These are phyloP conservation scores for Atta cephalotes DNA, from an alignment of 1,140 invertebrate species.

Conservation along the genomic window DNA sequence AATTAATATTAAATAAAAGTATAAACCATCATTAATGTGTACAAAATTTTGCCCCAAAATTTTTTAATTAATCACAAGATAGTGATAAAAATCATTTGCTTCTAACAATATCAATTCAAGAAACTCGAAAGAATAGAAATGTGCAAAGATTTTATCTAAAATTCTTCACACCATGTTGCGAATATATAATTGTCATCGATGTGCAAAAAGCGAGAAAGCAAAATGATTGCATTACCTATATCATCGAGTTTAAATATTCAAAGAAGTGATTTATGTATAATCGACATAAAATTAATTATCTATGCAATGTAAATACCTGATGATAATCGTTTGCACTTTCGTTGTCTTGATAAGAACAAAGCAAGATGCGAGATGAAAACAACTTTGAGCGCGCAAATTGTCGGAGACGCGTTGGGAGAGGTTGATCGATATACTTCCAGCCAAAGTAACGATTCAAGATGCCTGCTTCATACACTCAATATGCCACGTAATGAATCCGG, in stretches of 20 bases:
- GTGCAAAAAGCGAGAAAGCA: not conserved
- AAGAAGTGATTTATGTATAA: not conserved
- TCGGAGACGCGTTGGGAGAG: not conserved
- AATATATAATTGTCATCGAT: not conserved
- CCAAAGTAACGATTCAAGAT: not conserved
- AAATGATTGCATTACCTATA: not conserved
- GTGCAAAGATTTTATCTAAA: not conserved
- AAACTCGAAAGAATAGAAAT: not conserved
- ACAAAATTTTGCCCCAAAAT: too few relatives aligned
- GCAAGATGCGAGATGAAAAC: not conserved
- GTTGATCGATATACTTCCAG: not conserved
- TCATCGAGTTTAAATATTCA: not conserved
- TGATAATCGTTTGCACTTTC: not conserved
- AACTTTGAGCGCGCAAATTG: not conserved
- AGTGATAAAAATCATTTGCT: not conserved
- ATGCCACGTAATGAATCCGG: not conserved
- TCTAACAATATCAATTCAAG: not conserved
- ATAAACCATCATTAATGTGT: not conserved
- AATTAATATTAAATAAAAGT: not conserved
- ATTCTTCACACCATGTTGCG: not conserved
- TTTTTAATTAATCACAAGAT: not conserved
- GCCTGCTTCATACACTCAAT: not conserved
- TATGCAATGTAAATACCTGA: not conserved
- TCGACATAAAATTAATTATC: not conserved
- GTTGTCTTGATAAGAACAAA: not conserved